Evolutionary conservation across 2,888 invertebrate genomes (phyloP).

Genomic region (Merodon equestris): DNA sequence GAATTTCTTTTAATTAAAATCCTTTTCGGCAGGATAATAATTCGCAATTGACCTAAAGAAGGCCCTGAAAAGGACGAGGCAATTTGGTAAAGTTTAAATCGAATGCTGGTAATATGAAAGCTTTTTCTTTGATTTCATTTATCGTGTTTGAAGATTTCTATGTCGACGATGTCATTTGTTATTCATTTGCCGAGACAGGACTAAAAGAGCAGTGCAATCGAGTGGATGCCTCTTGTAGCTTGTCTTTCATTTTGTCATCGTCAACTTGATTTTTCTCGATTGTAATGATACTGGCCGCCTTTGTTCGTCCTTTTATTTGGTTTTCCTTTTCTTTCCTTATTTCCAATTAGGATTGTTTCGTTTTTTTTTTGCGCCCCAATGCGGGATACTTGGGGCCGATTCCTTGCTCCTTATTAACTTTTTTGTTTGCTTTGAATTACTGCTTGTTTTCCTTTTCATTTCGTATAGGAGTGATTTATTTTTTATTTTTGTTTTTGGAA

Average conservation of each 20-base stretch:
- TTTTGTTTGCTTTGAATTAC: too few relatives aligned
- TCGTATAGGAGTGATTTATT: too few relatives aligned
- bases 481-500: too few relatives aligned
- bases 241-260: background rate
- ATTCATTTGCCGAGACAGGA: conserved; percentile 14
- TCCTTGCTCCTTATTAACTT: too few relatives aligned
- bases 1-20: conserved; percentile 28
- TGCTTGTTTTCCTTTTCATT: too few relatives aligned
- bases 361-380: too few relatives aligned
- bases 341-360: too few relatives aligned
- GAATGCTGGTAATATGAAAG: background rate
- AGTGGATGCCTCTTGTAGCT: too few relatives aligned
- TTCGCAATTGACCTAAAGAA: conserved; percentile 44
- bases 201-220: conserved; percentile 14
- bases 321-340: too few relatives aligned
- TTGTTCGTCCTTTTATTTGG: background rate
- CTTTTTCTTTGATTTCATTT: too few relatives aligned
- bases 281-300: conserved; percentile 15
- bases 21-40: conserved; percentile 16
- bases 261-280: conserved; percentile 43
- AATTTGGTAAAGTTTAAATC: background rate
- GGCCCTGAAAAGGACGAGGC: background rate
- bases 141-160: conserved; percentile 5
- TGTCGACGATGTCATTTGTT: conserved; percentile 26
- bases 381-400: too few relatives aligned